These are phyloP conservation scores for Turnix velox DNA, from an alignment of 2,113 vertebrate species.

Conservation along the genomic window DNA sequence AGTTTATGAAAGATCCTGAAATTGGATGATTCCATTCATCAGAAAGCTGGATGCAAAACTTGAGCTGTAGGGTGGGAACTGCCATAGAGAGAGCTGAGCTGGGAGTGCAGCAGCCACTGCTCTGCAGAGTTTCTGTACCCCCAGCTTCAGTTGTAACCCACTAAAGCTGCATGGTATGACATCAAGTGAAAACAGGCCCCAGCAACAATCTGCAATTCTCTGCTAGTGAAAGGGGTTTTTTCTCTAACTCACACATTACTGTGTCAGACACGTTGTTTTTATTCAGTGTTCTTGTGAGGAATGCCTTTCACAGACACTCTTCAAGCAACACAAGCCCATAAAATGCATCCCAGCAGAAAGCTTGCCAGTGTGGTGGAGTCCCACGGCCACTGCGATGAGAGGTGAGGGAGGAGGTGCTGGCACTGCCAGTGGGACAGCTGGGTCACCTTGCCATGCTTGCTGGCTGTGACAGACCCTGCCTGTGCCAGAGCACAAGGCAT, in stretches of 20 bases:
- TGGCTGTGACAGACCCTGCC: neutral
- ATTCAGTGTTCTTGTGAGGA: neutral
- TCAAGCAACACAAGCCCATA: neutral
- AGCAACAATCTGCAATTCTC: neutral
- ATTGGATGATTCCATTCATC: neutral
- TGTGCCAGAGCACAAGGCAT: fast-evolving
- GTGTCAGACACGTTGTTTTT: neutral
- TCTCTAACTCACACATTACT: neutral
- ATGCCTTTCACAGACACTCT: neutral
- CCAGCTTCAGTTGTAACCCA: neutral
- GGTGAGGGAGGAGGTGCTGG: fast-evolving
- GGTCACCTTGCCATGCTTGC: fast-evolving
- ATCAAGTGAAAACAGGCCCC: conserved; percentile 13
- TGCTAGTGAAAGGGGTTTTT: neutral
- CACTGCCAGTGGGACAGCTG: neutral
- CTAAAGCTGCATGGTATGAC: neutral
- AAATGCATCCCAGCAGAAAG: neutral
- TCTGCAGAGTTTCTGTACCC: neutral
- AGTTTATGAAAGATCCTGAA: neutral
- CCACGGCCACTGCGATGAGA: neutral
- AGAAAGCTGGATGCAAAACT: neutral
- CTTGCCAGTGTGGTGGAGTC: neutral
- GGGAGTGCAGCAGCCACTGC: too few relatives aligned
- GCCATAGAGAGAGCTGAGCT: too few relatives aligned
- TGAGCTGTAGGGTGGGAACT: neutral